Percentiles rank a stretch among this genome's conserved stretches.
Evolutionary conservation across 2,888 invertebrate species (phyloP).

Genomic region (Drosophila peninsularis): DNA sequence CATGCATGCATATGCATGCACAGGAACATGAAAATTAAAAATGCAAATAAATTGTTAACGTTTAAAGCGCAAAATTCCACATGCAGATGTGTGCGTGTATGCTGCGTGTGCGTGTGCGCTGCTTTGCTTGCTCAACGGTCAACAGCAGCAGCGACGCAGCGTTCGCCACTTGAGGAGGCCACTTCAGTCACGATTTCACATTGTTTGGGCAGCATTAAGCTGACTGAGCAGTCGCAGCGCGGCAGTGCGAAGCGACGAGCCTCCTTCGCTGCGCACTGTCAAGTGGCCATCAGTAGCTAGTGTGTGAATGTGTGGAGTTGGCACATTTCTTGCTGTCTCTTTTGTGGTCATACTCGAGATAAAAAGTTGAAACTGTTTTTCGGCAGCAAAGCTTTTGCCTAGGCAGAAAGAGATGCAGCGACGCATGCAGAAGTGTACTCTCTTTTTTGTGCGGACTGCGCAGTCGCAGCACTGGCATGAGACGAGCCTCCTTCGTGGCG

Average conservation of each 20-base stretch:
- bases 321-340: conserved; percentile 30
- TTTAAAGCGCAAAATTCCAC: conserved; percentile 75
- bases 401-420: conserved; percentile 8
- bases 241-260: conserved; percentile 62
- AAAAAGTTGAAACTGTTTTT: conserved; percentile 16
- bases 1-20: conserved; percentile 13
- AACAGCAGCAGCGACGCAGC: conserved; percentile 20
- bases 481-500: conserved; percentile 70
- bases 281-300: conserved; percentile 31
- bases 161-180: conserved; percentile 70
- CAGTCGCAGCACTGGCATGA: conserved; percentile 49
- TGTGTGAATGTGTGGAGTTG: conserved; percentile 29
- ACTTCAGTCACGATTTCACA: conserved; percentile 77
- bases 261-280: conserved; percentile 63
- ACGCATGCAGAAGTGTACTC: not conserved
- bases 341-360: conserved; percentile 44
- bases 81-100: conserved; percentile 20
- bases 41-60: conserved; percentile 80
- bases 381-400: conserved; percentile 28
- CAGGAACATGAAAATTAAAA: conserved; percentile 77
- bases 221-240: conserved; percentile 54
- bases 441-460: conserved; percentile 28
- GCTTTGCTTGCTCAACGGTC: conserved; percentile 25
- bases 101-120: not conserved
- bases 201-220: conserved; percentile 49